Base-by-base conservation (phyloP, 2,113 vertebrate genomes). In the Bambusicola thoracicus region DNA sequence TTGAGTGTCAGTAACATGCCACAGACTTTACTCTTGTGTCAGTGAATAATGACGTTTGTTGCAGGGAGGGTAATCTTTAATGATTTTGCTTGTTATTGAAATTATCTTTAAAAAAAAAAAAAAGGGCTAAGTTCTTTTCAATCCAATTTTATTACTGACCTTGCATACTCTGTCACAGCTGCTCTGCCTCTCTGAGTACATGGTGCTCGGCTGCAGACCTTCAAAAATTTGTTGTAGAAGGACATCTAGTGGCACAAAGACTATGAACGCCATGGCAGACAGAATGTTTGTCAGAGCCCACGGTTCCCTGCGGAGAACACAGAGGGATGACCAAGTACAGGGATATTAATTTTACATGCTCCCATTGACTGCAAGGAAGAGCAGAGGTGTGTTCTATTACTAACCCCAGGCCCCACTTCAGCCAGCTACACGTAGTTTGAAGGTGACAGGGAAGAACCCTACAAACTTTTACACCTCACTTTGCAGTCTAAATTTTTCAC, bases 201-300 rank as follows among this genome's bases (percentile, higher is more conserved):
- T 2, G 6, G 4, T 3, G 2, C 13, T 4, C 5, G 19, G 10
- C 12, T 1, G 15, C 56, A 40, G 24, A 24, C 1, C 3, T 78
- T 61, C 56, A 36, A 97, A 92, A 87, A 1, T 41, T 85, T 92
- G 97, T 97, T 90, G 13, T 70, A 46, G 62, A 92, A 92, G 41
- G 97, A 89, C 98, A 97, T 96, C 98, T 98, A 93, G 96, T 68
- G 98, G 93, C 55, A 3, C 0, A 36, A 20, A 24, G 27, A 15
- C 55, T 29, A 8, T 13, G 70, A 24, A 51, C 8, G 58, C 30
- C 7, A 8, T 1, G 8, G 38, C 38, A n/a, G 10, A 1, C 1
- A 2, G 2, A 6, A 5, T 18, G 4, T 44, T 63, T 51, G 51
- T 43, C 34, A 29, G 8, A 0, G 27, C 16, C 66, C 3, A 10